phyloP scores from a whole-genome alignment of 2,113 vertebrate genomes.

The Zosterops borbonicus region DNA sequence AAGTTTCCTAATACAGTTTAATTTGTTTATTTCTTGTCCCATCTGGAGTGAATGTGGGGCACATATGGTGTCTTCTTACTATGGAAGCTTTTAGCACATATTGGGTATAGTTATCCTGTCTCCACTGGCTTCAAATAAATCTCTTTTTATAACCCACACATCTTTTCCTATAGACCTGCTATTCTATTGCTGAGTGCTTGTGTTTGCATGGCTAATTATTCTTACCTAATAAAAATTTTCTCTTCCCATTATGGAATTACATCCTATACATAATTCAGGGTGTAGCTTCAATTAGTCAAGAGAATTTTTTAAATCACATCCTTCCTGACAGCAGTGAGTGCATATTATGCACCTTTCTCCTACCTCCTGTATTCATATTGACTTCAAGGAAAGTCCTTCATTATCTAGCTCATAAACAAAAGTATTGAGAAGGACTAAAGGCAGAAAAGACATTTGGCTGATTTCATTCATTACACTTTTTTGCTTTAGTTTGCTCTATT shows the following conservation, averaged over 20 bases:
- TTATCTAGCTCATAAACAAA: background rate
- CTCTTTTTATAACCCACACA: background rate
- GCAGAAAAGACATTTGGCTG: background rate
- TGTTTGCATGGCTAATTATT: background rate
- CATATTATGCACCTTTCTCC: background rate
- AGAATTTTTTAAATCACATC: background rate
- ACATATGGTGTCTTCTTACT: background rate
- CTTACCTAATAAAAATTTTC: background rate
- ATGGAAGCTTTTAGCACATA: background rate
- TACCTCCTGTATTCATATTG: background rate
- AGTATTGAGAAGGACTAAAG: background rate
- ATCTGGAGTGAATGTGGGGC: background rate
- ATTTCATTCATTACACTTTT: background rate
- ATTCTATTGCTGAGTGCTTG: background rate
- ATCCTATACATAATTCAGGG: background rate
- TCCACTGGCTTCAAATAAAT: background rate
- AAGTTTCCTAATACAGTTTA: background rate
- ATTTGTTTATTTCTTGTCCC: background rate
- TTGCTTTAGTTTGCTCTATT: background rate
- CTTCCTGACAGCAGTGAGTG: background rate
- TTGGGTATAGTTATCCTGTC: background rate
- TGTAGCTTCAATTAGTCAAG: constrained; percentile 9
- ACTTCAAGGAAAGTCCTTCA: background rate
- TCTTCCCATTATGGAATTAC: background rate
- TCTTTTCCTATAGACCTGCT: background rate